Evolutionary conservation across 2,797 vertebrate species (phyloP), one percentile per base, ranked within the genome.

Genomic region (Phrynocephalus guinanensis): DNA sequence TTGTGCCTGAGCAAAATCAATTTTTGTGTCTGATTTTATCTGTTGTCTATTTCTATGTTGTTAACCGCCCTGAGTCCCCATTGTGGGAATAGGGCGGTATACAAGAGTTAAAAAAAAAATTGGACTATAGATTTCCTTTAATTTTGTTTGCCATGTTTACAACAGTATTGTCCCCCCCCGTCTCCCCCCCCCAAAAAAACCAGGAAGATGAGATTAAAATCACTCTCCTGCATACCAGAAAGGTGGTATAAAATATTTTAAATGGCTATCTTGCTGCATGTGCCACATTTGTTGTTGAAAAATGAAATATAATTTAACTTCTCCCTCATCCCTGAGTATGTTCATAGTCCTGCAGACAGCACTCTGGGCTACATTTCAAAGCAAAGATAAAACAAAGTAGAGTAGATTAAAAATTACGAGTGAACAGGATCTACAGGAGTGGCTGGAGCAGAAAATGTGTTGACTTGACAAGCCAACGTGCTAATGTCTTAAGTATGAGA

Each of bases 401-500:
- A 70, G 70, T 60, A 77, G 10, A 86, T 89, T 38, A 52, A 85
- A 84, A 85, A 84, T 26, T 44, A 84, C n/a, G 85, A 76, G 78
- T 83, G 81, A 83, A 76, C 87, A 67, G 0, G 70, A 71, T n/a
- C 30, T 71, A 78, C 79, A 75, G n/a, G 16, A 92, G 20, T 38
- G 5, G 87, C 68, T 91, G 73, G 79, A 63, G 73, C 30, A 92
- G 68, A 56, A 52, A 85, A 82, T 72, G 13, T 86, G 78, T 87
- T 90, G 56, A 77, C 79, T 76, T 85, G 82, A 76, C 33, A 13
- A 82, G 33, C 33, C 63, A 76, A 80, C 76, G 82, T 89, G 75
- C 50, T 82, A 85, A 71, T 87, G 28, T 78, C 89, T 88, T 84
- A 52, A 10, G 9, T 90, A 63, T 92, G 8, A 5, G 87, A 89